These are phyloP conservation scores for Ochropleura plecta DNA, from an alignment of 2,888 invertebrate species.

Conservation along the genomic window DNA sequence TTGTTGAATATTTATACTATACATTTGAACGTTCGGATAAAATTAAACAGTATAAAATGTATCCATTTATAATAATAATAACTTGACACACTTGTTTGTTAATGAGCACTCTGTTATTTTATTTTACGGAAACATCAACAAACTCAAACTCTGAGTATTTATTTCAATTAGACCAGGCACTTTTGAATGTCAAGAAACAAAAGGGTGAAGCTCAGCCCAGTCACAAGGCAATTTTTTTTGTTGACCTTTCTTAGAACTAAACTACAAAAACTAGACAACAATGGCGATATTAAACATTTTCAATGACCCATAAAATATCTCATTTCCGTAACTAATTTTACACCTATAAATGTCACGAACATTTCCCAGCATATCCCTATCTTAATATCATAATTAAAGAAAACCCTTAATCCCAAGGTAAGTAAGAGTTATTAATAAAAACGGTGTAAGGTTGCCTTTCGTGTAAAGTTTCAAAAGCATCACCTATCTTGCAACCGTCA, in stretches of 20 bases:
- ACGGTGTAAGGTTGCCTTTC: constrained; percentile 65
- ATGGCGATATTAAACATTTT: neutral
- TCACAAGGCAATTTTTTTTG: too few relatives aligned
- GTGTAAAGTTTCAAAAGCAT: constrained; percentile 51
- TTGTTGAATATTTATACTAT: too few relatives aligned
- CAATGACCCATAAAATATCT: neutral
- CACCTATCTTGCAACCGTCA: constrained; percentile 63
- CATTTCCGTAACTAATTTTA: neutral
- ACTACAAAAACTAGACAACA: too few relatives aligned
- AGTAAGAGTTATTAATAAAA: constrained; percentile 72
- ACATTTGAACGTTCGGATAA: neutral
- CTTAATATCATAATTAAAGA: constrained; percentile 23
- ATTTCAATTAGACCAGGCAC: too few relatives aligned
- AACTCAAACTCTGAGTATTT: too few relatives aligned
- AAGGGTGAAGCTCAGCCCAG: too few relatives aligned
- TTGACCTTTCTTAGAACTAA: too few relatives aligned
- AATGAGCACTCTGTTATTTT: neutral
- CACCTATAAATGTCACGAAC: constrained; percentile 1
- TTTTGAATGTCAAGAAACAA: too few relatives aligned
- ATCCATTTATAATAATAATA: neutral
- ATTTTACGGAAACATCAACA: neutral
- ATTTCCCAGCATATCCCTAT: neutral
- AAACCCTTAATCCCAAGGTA: constrained; percentile 19
- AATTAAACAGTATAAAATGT: neutral
- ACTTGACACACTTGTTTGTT: constrained; percentile 1